Evolutionary conservation across 2,113 vertebrate genomes (phyloP), one percentile per base, ranked within the genome.

Genomic region (Aegotheles bennettii): DNA sequence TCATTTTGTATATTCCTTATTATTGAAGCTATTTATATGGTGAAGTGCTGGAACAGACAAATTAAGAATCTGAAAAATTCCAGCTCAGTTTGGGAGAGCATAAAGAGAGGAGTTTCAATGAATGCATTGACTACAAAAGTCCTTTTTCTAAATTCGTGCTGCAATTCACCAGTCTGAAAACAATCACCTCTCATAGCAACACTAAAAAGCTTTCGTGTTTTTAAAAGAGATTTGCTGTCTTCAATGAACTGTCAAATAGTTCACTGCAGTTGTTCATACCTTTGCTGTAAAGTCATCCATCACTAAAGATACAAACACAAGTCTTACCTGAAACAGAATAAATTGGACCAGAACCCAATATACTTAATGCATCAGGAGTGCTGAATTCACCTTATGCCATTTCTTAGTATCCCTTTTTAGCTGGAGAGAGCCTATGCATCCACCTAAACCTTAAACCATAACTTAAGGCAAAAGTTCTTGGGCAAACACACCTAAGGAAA

Each of bases 121-220:
- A 82, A 48, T 7, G 23, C 25, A 59, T 0, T 1, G 5, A 75
- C n/a, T 75, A 51, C 24, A 9, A 4, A 45, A 69, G 8, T 17
- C 45, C 29, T 24, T 59, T 53, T 40, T 54, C 56, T 36, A 3
- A 43, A 60, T 57, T n/a, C 0, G 3, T 11, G 21, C 51, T 63
- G 63, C 28, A 11, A 15, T 54, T 40, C 71, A 24, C 50, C 59
- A 67, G 5, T 11, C 38, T 67, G 57, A 69, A 71, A 77, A 45
- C 77, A 74, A 56, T 18, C 26, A 33, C 7, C 2, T 33, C 71
- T 47, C 51, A 16, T 0, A 33, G 50, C 29, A 80, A 23, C 4
- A 4, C 7, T 7, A n/a, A n/a, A n/a, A 35, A 45, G 36, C 11
- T 48, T 71, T 43, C 1, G 1, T 13, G 17, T 67, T 50, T 65